phyloP scores from a whole-genome alignment of 2,113 vertebrate genomes.

The Alligator mississippiensis region DNA sequence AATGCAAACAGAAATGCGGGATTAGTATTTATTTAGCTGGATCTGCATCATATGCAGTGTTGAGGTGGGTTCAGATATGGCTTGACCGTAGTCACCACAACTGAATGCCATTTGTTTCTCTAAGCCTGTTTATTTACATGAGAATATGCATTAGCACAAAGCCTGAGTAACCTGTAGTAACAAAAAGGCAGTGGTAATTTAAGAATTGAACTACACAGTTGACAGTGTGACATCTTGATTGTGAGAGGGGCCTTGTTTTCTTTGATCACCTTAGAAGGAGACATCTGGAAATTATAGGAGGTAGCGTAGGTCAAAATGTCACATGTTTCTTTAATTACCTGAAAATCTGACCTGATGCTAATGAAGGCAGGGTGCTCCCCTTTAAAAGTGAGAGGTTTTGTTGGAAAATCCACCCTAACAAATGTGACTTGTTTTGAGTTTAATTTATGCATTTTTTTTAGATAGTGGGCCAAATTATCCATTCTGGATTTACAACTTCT shows the following conservation, averaged over 20 bases:
- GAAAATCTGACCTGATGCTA: conserved; percentile 62
- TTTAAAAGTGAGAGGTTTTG: conserved; percentile 56
- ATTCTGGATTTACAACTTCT: not conserved
- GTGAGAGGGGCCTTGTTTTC: conserved; percentile 64
- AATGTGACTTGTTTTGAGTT: not conserved
- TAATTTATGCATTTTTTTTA: conserved; percentile 41
- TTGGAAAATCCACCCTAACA: conserved; percentile 42
- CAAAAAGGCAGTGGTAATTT: conserved; percentile 57
- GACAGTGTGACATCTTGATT: conserved; percentile 63
- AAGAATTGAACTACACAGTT: not conserved
- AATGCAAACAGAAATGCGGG: conserved; percentile 15
- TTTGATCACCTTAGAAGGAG: conserved; percentile 66
- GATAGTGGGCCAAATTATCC: not conserved
- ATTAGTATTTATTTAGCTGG: conserved; percentile 60
- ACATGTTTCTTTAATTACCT: conserved; percentile 73
- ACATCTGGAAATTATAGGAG: conserved; percentile 76
- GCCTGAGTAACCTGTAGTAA: conserved; percentile 20
- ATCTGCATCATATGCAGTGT: conserved; percentile 40
- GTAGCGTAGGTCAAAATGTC: conserved; percentile 69
- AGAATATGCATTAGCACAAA: not conserved
- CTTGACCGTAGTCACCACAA: conserved; percentile 37
- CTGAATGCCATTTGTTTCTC: conserved; percentile 26
- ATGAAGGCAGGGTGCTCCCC: conserved; percentile 43
- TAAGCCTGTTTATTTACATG: not conserved
- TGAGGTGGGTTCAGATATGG: conserved; percentile 37